Base-by-base conservation (phyloP, 1,140 invertebrate genomes). In the Episyrphus balteatus region DNA sequence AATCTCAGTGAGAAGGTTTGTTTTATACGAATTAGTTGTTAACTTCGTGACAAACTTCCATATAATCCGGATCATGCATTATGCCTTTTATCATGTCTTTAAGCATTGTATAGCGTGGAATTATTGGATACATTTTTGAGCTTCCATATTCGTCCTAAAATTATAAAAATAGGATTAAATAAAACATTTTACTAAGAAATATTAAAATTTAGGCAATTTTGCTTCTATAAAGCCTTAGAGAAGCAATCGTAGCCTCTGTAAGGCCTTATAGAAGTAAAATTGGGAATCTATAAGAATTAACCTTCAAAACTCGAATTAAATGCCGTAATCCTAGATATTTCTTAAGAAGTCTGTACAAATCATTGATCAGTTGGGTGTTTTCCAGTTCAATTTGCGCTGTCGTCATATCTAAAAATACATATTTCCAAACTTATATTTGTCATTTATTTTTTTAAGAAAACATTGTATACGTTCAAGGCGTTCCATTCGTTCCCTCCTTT, bases 71-170 rank as follows among this genome's bases (percentile, higher is more conserved):
- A 73, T 92, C 84, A 55, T 90, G 82, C 80, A 92, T 88, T 55
- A 92, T 89, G 61, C 88, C 86, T 72, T 92, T 92, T 62, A 94
- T 92, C 88, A 95, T 91, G 62, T 92, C 88, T 70, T 94, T 94
- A 42, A 95, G 75, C 76, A 95, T 89, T 40, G 85, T 86, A 74
- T 94, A 95, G 40, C 90, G 80, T 13, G 90, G 88, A 59, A 94
- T 85, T 70, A 94, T 89, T 34, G 91, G 91, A 67, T 92, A 93
- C 57, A 91, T 76, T 70, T 92, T 92, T 26, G 88, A 86, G 59
- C 82, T 84, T 53, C 83, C 81, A 69, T 93, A 95, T 58, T 90
- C 87, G 45, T 80, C 78, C 87, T 90, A 76, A 48, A 77, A 77
- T 51, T 57, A 30, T 8, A 43, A 31, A 30, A 18, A 18, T 3